These are phyloP conservation scores for Ophion costatus DNA, from an alignment of 2,888 invertebrate species.

Conservation along the genomic window DNA sequence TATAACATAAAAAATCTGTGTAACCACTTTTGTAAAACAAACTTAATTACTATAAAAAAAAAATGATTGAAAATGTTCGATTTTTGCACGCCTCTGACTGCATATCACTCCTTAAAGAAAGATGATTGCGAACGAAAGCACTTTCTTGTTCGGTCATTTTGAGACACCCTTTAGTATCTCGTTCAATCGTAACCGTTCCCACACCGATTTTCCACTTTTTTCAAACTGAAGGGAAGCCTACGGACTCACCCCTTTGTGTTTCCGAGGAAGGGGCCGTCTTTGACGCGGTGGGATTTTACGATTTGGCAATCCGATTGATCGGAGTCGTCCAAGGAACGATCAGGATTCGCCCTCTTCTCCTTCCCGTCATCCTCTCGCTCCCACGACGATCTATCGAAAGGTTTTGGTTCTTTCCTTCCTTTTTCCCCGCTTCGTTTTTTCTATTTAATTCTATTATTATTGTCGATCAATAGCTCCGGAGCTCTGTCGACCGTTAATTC, in stretches of 20 bases:
- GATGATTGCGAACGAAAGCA: too few relatives aligned
- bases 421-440: slow-evolving; percentile 12
- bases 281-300: slow-evolving; percentile 1
- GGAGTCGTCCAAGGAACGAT: slow-evolving; percentile 31
- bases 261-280: slow-evolving; percentile 25
- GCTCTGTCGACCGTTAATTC: slow-evolving; percentile 35
- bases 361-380: slow-evolving; percentile 21
- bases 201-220: slow-evolving; percentile 7
- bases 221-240: neutral
- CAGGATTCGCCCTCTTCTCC: slow-evolving; percentile 5
- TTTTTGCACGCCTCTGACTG: too few relatives aligned
- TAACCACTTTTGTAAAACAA: too few relatives aligned
- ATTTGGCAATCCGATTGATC: slow-evolving; percentile 26
- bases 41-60: too few relatives aligned
- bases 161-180: neutral
- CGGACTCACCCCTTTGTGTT: slow-evolving; percentile 44
- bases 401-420: slow-evolving; percentile 7
- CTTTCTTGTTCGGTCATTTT: too few relatives aligned
- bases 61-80: too few relatives aligned
- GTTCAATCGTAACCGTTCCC: neutral
- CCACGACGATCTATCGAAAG: slow-evolving; percentile 41
- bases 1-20: too few relatives aligned
- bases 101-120: too few relatives aligned
- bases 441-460: slow-evolving; percentile 40
- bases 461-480: slow-evolving; percentile 30